phyloP scores from a whole-genome alignment of 37 sponge, comb jelly and placozoan genomes.

The Geodia barretti region DNA sequence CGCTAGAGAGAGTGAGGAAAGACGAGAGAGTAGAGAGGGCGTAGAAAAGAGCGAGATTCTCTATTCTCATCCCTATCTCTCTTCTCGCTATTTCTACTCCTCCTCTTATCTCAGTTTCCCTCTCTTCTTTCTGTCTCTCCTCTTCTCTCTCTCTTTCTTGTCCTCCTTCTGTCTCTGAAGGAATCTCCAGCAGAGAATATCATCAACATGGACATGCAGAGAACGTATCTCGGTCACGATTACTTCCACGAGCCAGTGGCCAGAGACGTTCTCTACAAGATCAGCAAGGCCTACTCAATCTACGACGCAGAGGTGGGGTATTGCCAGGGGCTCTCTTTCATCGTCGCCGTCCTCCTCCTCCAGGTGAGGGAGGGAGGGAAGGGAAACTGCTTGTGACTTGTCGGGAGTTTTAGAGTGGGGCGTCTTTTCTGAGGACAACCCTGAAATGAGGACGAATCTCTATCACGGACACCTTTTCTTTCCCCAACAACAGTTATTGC shows the following conservation, averaged over 20 bases:
- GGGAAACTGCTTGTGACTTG: neutral
- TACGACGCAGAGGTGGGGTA: conserved; percentile 96
- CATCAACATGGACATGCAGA: conserved; percentile 92
- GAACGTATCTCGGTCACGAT: conserved; percentile 92
- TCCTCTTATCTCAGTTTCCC: neutral
- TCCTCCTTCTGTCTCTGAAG: conserved; percentile 12
- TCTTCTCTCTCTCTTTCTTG: too few species aligned
- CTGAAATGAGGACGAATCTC: too few species aligned
- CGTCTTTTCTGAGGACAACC: too few species aligned
- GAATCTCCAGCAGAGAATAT: conserved; percentile 85
- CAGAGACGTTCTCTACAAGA: conserved; percentile 80
- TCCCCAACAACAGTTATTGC: too few species aligned
- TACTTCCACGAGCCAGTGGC: conserved; percentile 75
- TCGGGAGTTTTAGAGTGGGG: too few species aligned
- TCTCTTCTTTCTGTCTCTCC: neutral
- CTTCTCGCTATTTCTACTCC: neutral
- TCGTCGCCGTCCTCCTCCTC: conserved; percentile 89
- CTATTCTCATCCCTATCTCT: neutral
- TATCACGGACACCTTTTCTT: too few species aligned
- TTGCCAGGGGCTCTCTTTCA: conserved; percentile 98
- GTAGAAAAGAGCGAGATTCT: neutral
- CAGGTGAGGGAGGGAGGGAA: conserved; percentile 55
- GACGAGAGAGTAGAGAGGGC: too few species aligned
- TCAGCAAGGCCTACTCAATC: conserved; percentile 93
- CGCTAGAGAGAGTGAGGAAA: too few species aligned